Evolutionary conservation across 2,113 vertebrate genomes (phyloP).

Genomic region (Austrofundulus limnaeus): DNA sequence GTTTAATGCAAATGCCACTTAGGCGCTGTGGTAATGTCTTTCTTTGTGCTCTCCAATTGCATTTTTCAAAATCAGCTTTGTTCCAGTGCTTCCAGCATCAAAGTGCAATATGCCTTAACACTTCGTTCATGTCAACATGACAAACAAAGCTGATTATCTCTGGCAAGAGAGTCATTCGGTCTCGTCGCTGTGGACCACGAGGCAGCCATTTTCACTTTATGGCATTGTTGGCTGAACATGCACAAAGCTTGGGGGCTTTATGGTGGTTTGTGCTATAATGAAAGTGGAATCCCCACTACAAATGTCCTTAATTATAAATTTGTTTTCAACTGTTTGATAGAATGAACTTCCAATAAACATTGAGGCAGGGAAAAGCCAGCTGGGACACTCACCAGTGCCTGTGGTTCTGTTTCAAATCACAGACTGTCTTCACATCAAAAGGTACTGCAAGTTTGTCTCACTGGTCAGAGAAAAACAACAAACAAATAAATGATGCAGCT

Average conservation of each 20-base stretch:
- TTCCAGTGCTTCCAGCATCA: conserved; percentile 60
- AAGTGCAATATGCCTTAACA: conserved; percentile 68
- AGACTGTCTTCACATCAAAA: conserved; percentile 75
- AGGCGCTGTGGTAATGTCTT: conserved; percentile 45
- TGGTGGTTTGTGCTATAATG: conserved; percentile 59
- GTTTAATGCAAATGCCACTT: conserved; percentile 57
- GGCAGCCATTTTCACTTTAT: conserved; percentile 73
- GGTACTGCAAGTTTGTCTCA: conserved; percentile 62
- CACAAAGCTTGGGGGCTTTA: conserved; percentile 57
- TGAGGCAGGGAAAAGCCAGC: conserved; percentile 42
- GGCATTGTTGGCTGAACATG: conserved; percentile 63
- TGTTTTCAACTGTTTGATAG: conserved; percentile 68
- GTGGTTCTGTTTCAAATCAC: conserved; percentile 71
- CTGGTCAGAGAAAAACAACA: conserved; percentile 62
- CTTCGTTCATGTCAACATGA: conserved; percentile 69
- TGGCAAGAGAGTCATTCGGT: conserved; percentile 71
- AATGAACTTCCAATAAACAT: conserved; percentile 65
- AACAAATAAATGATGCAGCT: conserved; percentile 64
- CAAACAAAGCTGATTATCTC: conserved; percentile 75
- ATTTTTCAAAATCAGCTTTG: conserved; percentile 68
- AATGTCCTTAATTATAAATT: conserved; percentile 75
- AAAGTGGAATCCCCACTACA: conserved; percentile 72
- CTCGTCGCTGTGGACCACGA: conserved; percentile 59
- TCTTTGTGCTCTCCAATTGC: conserved; percentile 55
- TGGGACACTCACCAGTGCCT: conserved; percentile 48